Conservation (phyloP, 1,140 invertebrate genomes). For the Caenorhabditis brenneri region DNA sequence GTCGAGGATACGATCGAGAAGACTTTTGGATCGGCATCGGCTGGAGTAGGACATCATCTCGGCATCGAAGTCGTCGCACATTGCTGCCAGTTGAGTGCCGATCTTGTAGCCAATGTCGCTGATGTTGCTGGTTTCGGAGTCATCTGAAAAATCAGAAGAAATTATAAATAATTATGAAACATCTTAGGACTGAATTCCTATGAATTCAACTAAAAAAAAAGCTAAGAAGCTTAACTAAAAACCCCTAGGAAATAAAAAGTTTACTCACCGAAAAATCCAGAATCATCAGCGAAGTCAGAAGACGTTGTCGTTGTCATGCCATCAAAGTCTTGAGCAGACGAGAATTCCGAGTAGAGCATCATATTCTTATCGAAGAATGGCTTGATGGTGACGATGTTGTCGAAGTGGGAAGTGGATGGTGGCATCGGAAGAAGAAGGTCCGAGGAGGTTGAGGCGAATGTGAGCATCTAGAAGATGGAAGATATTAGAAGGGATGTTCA, state of each 20-base stretch:
- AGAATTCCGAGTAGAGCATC: not conserved
- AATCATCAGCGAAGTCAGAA: not conserved
- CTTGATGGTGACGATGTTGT: not conserved
- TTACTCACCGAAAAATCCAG: constrained; percentile 25
- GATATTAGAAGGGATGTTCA: not conserved
- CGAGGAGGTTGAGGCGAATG: constrained; percentile 27
- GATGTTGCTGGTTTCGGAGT: not conserved
- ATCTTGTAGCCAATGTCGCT: not conserved
- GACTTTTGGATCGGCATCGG: not conserved
- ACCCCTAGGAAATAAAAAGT: not conserved
- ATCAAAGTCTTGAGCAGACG: not conserved
- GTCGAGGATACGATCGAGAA: not conserved
- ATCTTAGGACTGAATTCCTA: no score
- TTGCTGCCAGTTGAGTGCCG: not conserved
- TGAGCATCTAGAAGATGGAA: constrained; percentile 22
- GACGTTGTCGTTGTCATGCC: not conserved
- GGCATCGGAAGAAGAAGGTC: not conserved
- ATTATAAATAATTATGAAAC: no score
- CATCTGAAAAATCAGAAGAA: not conserved
- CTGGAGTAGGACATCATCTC: constrained; percentile 33
- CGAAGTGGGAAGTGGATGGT: not conserved
- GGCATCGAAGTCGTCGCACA: constrained; percentile 21
- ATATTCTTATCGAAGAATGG: not conserved
- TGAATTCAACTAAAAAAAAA: no score
- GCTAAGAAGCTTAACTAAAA: no score